phyloP scores from a whole-genome alignment of 2,888 invertebrate species.

The Sclerodermus sp. region DNA sequence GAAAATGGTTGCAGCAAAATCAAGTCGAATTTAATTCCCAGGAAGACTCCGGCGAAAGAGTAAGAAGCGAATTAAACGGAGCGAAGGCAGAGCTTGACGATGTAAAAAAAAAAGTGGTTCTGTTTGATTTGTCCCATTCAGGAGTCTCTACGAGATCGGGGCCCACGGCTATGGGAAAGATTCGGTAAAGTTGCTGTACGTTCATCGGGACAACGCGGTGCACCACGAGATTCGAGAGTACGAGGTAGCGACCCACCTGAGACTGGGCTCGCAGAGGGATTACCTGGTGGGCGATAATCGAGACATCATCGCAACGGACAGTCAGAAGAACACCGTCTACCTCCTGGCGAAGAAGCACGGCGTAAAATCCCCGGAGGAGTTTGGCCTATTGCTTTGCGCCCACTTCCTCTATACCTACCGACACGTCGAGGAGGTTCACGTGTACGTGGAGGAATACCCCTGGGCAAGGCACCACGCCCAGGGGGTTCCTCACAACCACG shows the following conservation, averaged over 20 bases:
- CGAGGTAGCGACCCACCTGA: constrained; percentile 73
- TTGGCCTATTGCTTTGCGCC: constrained; percentile 71
- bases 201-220: constrained; percentile 67
- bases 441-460: constrained; percentile 74
- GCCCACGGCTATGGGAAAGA: constrained; percentile 76
- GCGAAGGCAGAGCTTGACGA: constrained; percentile 18
- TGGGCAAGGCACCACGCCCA: constrained; percentile 70
- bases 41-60: too few species aligned
- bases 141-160: constrained; percentile 63
- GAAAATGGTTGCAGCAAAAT: too few species aligned
- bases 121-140: constrained; percentile 8
- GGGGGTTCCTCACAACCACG: constrained; percentile 70
- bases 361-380: constrained; percentile 75
- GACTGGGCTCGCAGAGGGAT: constrained; percentile 70
- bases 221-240: constrained; percentile 72
- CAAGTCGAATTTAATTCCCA: too few species aligned
- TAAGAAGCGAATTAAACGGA: too few species aligned
- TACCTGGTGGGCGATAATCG: constrained; percentile 76
- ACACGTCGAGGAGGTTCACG: constrained; percentile 72
- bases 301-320: constrained; percentile 80
- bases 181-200: constrained; percentile 73
- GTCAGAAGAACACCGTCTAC: constrained; percentile 82
- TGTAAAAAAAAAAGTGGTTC: neutral
- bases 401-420: constrained; percentile 76
- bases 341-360: constrained; percentile 77